Evolutionary conservation across 2,888 invertebrate species (phyloP).

Genomic region (Dryobota labecula): DNA sequence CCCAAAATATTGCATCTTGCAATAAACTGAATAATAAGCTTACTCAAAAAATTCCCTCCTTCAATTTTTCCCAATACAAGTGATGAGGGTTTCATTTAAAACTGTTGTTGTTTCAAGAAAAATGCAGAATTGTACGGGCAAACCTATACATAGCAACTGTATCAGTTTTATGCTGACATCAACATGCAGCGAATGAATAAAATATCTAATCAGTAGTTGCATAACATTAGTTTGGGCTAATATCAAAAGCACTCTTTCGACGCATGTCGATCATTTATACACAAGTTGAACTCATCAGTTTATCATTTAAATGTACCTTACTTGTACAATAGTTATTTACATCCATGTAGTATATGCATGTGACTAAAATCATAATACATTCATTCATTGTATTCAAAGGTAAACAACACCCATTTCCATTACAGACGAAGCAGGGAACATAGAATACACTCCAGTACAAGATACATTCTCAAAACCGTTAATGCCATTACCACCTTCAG

Average conservation of each 20-base stretch:
- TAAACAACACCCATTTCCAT: conserved; percentile 5
- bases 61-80: background rate
- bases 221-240: too few relatives aligned
- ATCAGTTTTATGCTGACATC: too few relatives aligned
- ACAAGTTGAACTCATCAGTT: too few relatives aligned
- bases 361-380: conserved; percentile 2
- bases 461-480: conserved; percentile 68
- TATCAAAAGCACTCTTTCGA: too few relatives aligned
- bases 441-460: conserved; percentile 78
- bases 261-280: too few relatives aligned
- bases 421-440: conserved; percentile 72
- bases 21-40: background rate
- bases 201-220: too few relatives aligned
- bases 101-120: background rate
- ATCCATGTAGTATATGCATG: background rate
- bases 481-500: conserved; percentile 36
- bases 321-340: background rate
- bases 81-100: background rate
- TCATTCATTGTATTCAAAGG: background rate
- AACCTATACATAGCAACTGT: too few relatives aligned
- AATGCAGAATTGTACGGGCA: background rate
- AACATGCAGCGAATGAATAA: too few relatives aligned
- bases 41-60: too few relatives aligned
- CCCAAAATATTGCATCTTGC: background rate
- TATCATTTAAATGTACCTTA: too few relatives aligned